Evolutionary conservation across 1,140 invertebrate genomes (phyloP), one percentile per base, ranked within the genome.

Genomic region (Solen grandis): DNA sequence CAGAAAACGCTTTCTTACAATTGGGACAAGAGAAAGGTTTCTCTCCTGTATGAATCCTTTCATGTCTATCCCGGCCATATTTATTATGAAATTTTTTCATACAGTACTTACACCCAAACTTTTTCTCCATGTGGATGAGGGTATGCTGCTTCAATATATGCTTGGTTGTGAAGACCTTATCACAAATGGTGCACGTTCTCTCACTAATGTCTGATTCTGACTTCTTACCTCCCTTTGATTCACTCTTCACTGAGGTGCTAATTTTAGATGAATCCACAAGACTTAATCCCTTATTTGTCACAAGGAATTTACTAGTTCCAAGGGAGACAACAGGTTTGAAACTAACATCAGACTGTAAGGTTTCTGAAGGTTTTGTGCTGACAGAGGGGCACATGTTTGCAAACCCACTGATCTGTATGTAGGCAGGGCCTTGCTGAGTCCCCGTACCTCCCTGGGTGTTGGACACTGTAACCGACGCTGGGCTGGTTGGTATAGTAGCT

Each of bases 31-130:
- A 52, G 55, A 82, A 82, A 8, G 81, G 81, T 57, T 63, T 69
- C 46, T 82, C 81, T 19, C 81, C 81, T 29, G 81, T 77, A 41
- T 82, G 81, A 27, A 77, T 77, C 19, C 81, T 54, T 55, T 77
- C 74, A 63, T 82, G 81, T 5, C 77, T 55, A 52, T 80, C 77
- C 19, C 68, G 41, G n/a, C 77, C 69, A 22, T 80, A 73, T 41
- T 80, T 80, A 55, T 72, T 80, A 36, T 72, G 68, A 33, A 80
- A 73, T 31, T 72, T 80, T 29, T 80, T 80, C 69, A 72, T 73
- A 36, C 77, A 80, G 36, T 50, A 73, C 52, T 80, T 80, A 25
- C 77, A 80, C n/a, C 77, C 75, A 78, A 78, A 78, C 25, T 78
- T 78, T 5, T 62, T 41, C 19, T 78, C 75, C 75, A 78, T 78